Evolutionary conservation across 2,888 invertebrate genomes (phyloP), one percentile per base, ranked within the genome.

Genomic region (Cerastis leucographa): DNA sequence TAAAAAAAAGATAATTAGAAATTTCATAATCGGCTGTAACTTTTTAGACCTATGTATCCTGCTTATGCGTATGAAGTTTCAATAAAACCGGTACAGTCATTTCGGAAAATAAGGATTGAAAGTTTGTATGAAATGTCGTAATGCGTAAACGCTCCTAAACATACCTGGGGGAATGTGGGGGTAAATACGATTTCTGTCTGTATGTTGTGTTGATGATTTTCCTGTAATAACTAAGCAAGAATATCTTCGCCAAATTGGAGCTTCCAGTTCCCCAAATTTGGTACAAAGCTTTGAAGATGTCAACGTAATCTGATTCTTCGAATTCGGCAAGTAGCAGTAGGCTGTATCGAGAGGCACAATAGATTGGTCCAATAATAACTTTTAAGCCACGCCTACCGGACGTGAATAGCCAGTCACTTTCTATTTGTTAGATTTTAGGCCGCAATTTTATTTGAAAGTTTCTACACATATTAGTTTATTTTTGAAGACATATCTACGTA

Each of bases 321-420:
- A 82, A 78, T 42, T 62, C 66, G 29, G 61, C 17, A 42, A 68
- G 56, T 68, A 54, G 35, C 22, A 11, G 68, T 61, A 71, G 62
- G 82, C 79, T 35, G 78, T 65, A 17, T 68, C 14, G 67, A n/a
- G 19, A 68, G 44, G 42, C 40, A 78, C 78, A 71, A 81, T 71
- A 70, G 78, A 68, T 59, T 77, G 77, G 72, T 74, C 40, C 68
- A 82, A 67, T 82, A 81, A 62, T 64, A 81, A 61, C 64, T 61
- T 2, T 12, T 17, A 4, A 40, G 71, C 74, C 74, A 82, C 81
- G 81, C 78, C 81, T 25, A 46, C 68, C 19, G 35, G n/a, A 44
- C 71, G 29, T 62, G 78, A 81, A 40, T 54, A 25, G 67, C 59
- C 70, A 71, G 11, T 71, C 46, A 68, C 82, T 82, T 82, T 82